These are phyloP conservation scores for Tichodroma muraria DNA, from an alignment of 2,113 vertebrate genomes.

Conservation along the genomic window DNA sequence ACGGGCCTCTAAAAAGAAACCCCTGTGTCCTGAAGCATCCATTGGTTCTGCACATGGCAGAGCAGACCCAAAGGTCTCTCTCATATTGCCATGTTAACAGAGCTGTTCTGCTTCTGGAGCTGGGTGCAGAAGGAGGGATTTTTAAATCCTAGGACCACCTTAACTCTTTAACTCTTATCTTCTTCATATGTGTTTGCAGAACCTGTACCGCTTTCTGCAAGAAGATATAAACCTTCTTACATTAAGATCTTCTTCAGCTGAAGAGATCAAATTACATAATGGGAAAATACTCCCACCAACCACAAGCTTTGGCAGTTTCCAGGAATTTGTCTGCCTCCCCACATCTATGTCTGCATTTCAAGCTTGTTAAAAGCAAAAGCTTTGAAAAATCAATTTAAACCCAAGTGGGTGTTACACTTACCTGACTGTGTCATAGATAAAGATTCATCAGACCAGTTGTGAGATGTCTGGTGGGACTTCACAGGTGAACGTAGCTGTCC, in stretches of 20 bases:
- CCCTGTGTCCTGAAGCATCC: not conserved
- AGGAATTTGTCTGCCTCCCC: not conserved
- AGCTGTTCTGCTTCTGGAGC: not conserved
- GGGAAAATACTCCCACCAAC: not conserved
- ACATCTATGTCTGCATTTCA: not conserved
- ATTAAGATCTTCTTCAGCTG: not conserved
- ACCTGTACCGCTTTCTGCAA: not conserved
- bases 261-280: not conserved
- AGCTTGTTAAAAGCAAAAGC: not conserved
- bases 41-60: not conserved
- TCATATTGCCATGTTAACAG: not conserved
- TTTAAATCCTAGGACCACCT: not conserved
- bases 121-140: not conserved
- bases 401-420: constrained; percentile 59
- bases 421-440: constrained; percentile 81
- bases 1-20: not conserved
- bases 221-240: not conserved
- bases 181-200: not conserved
- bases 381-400: not conserved
- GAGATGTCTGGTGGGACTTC: constrained; percentile 67
- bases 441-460: constrained; percentile 77
- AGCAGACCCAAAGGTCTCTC: not conserved
- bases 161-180: not conserved
- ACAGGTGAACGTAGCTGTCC: constrained; percentile 66
- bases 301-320: not conserved